These are phyloP conservation scores for Euura lappo DNA, from an alignment of 1,140 invertebrate genomes.

Conservation along the genomic window DNA sequence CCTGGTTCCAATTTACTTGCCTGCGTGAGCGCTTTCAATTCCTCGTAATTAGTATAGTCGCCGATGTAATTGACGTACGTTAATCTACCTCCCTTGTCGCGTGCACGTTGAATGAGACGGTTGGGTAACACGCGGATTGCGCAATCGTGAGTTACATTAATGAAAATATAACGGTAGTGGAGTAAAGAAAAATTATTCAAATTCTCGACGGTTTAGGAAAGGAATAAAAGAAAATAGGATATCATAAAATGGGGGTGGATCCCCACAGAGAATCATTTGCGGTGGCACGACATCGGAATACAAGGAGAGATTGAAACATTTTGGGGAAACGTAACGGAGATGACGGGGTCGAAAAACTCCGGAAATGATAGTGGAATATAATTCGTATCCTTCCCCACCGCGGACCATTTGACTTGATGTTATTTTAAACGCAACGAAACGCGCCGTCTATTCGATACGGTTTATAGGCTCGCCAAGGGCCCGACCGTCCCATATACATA, in stretches of 20 bases:
- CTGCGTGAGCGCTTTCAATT: neutral
- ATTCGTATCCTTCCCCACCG: constrained; percentile 2
- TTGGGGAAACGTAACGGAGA: constrained; percentile 6
- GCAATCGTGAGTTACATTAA: no score
- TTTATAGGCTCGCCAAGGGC: constrained; percentile 7
- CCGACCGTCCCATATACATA: neutral
- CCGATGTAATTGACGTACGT: neutral
- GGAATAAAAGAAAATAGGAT: neutral
- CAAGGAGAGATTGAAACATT: neutral
- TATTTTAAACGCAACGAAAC: constrained; percentile 28
- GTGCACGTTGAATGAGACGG: no score
- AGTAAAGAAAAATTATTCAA: no score
- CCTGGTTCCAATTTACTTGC: neutral
- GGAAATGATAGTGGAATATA: constrained; percentile 9
- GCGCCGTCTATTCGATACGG: constrained; percentile 24
- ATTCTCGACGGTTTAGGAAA: neutral
- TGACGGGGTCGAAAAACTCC: constrained; percentile 1
- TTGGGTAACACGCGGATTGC: no score
- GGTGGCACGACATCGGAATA: neutral
- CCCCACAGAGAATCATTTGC: neutral
- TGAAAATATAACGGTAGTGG: no score
- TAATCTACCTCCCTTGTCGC: no score
- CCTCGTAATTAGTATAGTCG: neutral
- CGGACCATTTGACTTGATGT: constrained; percentile 27
- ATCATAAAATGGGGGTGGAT: neutral